Base-by-base conservation (phyloP, 1,140 invertebrate species). In the Drosophila paulistorum region DNA sequence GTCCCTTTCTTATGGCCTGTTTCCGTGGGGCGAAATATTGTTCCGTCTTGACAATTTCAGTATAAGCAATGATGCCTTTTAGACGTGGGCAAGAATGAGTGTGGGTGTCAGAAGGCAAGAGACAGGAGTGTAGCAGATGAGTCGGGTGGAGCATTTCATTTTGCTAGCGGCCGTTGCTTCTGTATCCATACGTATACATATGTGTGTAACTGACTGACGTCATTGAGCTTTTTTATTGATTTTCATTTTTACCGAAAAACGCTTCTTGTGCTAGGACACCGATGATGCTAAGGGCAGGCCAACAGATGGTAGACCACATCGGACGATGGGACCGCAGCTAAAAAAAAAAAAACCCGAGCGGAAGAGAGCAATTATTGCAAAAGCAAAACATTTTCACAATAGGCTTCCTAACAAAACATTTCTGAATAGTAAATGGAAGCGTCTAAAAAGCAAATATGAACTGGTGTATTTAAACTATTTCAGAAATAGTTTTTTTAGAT, bases 141-240 rank as follows among this genome's bases (percentile, higher is more conserved):
- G 65, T 59, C 17, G 73, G 54, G 65, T 51, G 66, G 33, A 64
- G 63, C 58, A 37, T 26, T 30, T 20, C 58, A 39, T 20, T 35
- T 64, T 33, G 74, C 68, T 48, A 45, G 35, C 74, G 65, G 72
- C 74, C 65, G 67, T 61, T 65, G 54, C 45, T 41, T 51, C 65
- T 65, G 68, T 70, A 10, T 26, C 39, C 57, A 41, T 55, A 26
- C 57, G 20, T 41, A 11, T 39, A 17, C 2, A 23, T 23, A 17
- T 73, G 65, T 68, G 54, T 66, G 42, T 63, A 65, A 68, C 39
- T 72, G 65, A 73, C 79, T 91, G 89, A 91, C 89, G 89, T 91
- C 89, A 91, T 91, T 91, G 89, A 91, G 89, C 89, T 91, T 91
- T 90, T 51, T 90, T 91, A 91, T 91, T 86, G 89, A 91, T 91